Conservation (phyloP, 2,888 invertebrate species). For the Philopedon plagiatum region DNA sequence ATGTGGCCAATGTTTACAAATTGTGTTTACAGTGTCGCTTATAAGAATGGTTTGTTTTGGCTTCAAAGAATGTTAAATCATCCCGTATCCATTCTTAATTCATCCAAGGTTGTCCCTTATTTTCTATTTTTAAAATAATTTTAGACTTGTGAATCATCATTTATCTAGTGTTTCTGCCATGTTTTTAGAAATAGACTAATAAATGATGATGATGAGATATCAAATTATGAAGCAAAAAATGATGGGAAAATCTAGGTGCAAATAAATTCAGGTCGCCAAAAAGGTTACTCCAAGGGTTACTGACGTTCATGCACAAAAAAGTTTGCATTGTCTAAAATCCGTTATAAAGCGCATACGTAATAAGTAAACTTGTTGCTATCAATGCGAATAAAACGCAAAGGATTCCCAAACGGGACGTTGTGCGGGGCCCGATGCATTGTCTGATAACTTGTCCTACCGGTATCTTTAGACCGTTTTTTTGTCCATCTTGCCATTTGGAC, state of each 20-base stretch:
- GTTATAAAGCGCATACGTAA: slow-evolving; percentile 48
- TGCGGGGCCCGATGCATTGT: slow-evolving; percentile 32
- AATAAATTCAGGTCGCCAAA: slow-evolving; percentile 38
- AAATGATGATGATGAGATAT: background rate
- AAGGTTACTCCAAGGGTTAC: slow-evolving; percentile 38
- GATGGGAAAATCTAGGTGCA: slow-evolving; percentile 37
- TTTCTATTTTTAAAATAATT: too few species aligned
- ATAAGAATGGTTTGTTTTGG: too few species aligned
- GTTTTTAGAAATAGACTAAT: too few species aligned
- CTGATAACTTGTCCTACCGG: slow-evolving; percentile 56
- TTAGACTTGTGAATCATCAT: too few species aligned
- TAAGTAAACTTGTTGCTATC: slow-evolving; percentile 50
- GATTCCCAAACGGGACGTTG: slow-evolving; percentile 48
- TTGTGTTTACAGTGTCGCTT: too few species aligned
- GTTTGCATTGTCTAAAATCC: slow-evolving; percentile 50
- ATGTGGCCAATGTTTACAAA: too few species aligned
- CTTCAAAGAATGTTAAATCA: too few species aligned
- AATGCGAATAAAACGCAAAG: slow-evolving; percentile 49
- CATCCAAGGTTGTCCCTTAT: too few species aligned
- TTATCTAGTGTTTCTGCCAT: too few species aligned
- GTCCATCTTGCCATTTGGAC: slow-evolving; percentile 58
- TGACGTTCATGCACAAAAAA: slow-evolving; percentile 31
- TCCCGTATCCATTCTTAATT: too few species aligned
- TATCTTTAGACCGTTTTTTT: slow-evolving; percentile 54
- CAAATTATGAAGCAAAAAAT: slow-evolving; percentile 30